phyloP scores from a whole-genome alignment of 1,140 invertebrate genomes.

The Drosophila trapezifrons region DNA sequence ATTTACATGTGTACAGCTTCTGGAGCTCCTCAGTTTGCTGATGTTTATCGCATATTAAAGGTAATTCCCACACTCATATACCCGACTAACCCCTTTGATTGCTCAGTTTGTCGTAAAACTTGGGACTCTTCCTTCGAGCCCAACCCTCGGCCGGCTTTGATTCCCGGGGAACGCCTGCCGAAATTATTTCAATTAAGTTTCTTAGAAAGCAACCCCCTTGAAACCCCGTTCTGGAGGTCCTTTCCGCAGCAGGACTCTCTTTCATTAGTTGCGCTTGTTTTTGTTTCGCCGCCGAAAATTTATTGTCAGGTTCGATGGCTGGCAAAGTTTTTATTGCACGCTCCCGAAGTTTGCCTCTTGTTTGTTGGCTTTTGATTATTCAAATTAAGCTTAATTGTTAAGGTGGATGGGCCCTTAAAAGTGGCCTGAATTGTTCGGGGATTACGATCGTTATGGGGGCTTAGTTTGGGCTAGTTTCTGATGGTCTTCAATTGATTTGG shows the following conservation, averaged over 20 bases:
- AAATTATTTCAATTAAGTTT: conserved; percentile 82
- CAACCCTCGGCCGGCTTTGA: conserved; percentile 11
- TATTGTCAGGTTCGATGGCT: conserved; percentile 78
- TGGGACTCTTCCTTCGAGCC: conserved; percentile 15
- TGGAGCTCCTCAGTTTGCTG: conserved; percentile 15
- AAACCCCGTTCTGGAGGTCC: not conserved
- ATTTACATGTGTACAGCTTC: conserved; percentile 31
- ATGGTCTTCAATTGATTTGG: not conserved
- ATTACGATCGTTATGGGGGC: conserved; percentile 10
- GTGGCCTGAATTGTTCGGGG: not conserved
- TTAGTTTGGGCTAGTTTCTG: conserved; percentile 12
- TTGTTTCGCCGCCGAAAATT: conserved; percentile 60
- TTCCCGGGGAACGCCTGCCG: conserved; percentile 37
- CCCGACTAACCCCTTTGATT: conserved; percentile 54
- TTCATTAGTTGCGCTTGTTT: conserved; percentile 75
- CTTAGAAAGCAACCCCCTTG: conserved; percentile 54
- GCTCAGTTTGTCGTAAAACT: conserved; percentile 62
- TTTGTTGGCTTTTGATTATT: conserved; percentile 81
- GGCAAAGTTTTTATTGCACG: conserved; percentile 77
- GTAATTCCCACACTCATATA: conserved; percentile 30
- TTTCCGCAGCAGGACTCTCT: conserved; percentile 31
- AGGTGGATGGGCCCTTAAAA: conserved; percentile 52
- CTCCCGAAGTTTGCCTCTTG: conserved; percentile 45
- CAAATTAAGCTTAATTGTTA: conserved; percentile 80
- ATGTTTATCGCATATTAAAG: conserved; percentile 54